Conservation (phyloP, 2,113 vertebrate species). For the Microtus oregoni region DNA sequence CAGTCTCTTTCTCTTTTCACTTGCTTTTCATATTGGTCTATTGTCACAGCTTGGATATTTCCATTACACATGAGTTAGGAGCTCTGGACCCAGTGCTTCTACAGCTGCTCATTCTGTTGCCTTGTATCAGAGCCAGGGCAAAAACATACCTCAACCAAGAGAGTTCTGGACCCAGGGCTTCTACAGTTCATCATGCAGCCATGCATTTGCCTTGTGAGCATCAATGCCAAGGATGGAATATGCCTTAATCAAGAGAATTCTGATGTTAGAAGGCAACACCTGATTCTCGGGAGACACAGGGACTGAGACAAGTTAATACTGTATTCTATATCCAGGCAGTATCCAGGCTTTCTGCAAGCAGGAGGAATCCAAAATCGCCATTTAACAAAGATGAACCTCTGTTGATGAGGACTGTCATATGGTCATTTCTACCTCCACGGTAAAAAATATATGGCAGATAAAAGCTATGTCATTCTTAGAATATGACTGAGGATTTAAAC, state of each 20-base stretch:
- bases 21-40: conserved; percentile 1
- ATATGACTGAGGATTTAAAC: conserved; percentile 67
- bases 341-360: conserved; percentile 25
- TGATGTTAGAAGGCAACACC: conserved; percentile 2
- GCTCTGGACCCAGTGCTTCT: conserved; percentile 26
- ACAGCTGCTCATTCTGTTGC: background rate
- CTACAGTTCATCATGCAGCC: background rate
- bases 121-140: background rate
- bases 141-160: conserved; percentile 33
- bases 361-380: background rate
- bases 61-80: conserved; percentile 15
- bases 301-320: background rate
- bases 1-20: background rate
- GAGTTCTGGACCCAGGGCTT: conserved; percentile 43
- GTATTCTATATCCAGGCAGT: background rate
- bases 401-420: conserved; percentile 4
- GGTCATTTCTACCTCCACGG: background rate
- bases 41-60: background rate
- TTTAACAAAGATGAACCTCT: conserved; percentile 2
- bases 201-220: background rate
- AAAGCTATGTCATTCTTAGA: conserved; percentile 44
- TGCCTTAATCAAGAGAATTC: conserved; percentile 58
- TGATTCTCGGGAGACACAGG: conserved; percentile 12
- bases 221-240: background rate
- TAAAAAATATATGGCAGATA: conserved; percentile 8